phyloP scores from a whole-genome alignment of 2,797 vertebrate genomes.

The Momotus momota region DNA sequence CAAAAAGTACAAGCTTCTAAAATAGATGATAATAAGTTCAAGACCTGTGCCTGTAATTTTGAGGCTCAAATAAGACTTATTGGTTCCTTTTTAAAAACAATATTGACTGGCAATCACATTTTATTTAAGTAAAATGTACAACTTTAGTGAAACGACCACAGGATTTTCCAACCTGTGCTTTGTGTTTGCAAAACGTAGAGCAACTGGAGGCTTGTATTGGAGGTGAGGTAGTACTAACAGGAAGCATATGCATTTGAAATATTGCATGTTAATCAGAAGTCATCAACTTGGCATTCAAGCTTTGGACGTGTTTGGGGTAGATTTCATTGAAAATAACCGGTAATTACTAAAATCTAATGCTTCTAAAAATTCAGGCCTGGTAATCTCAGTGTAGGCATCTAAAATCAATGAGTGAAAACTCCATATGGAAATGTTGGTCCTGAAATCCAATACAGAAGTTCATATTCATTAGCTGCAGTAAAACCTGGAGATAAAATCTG shows the following conservation, averaged over 20 bases:
- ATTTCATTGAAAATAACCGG: background rate
- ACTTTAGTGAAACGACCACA: background rate
- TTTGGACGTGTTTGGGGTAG: background rate
- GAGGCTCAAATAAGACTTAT: background rate
- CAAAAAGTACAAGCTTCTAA: background rate
- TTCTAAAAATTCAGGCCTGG: background rate
- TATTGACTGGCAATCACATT: background rate
- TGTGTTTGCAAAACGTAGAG: background rate
- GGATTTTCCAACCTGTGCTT: background rate
- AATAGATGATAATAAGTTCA: slow-evolving; percentile 1
- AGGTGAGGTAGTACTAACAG: background rate
- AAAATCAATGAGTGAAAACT: background rate
- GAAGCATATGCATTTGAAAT: background rate
- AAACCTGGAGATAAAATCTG: background rate
- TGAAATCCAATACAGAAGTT: background rate
- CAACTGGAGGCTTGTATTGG: background rate
- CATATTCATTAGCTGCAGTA: background rate
- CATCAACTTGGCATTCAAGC: background rate
- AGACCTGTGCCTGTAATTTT: background rate
- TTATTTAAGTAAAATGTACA: background rate
- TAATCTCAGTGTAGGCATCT: background rate
- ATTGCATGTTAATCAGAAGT: background rate
- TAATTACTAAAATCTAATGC: background rate
- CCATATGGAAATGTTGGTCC: background rate
- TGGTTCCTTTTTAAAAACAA: background rate